phyloP scores from a whole-genome alignment of 2,113 vertebrate genomes.

The Dicentrarchus labrax region DNA sequence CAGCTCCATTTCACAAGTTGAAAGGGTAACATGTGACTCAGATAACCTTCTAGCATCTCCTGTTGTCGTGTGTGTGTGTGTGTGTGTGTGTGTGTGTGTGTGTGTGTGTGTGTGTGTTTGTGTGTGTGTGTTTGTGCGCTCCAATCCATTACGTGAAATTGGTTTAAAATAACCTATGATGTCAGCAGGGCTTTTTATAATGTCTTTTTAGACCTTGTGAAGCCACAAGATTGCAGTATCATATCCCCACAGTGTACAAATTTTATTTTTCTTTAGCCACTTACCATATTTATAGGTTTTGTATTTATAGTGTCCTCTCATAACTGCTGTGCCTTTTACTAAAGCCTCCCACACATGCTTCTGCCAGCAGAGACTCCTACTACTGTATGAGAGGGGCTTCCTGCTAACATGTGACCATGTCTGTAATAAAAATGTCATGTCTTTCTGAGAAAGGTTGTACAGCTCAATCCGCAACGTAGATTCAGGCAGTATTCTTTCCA shows the following conservation, averaged over 20 bases:
- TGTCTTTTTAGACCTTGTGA: constrained; percentile 65
- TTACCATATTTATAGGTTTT: constrained; percentile 54
- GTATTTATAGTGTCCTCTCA: constrained; percentile 46
- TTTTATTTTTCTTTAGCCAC: constrained; percentile 35
- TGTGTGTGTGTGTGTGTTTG: constrained; percentile 18
- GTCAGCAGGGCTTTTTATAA: constrained; percentile 64
- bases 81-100: background rate
- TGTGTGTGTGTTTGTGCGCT: background rate
- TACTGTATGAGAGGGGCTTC: constrained; percentile 30
- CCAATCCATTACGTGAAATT: constrained; percentile 71
- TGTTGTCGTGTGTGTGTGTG: constrained; percentile 14
- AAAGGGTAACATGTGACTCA: constrained; percentile 67
- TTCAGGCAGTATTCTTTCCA: background rate
- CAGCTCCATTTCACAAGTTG: constrained; percentile 50
- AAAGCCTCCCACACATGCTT: constrained; percentile 44
- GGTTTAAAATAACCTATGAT: constrained; percentile 71
- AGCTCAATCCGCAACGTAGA: background rate
- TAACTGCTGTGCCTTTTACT: constrained; percentile 23
- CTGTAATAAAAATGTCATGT: constrained; percentile 38
- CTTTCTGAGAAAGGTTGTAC: background rate
- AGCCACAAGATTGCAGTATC: constrained; percentile 52
- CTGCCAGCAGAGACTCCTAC: constrained; percentile 6
- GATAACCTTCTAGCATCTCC: constrained; percentile 71
- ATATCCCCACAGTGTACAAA: constrained; percentile 39
- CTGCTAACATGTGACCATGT: constrained; percentile 48